Evolutionary conservation across 2,888 invertebrate species (phyloP).

Genomic region (Andrena minutula): DNA sequence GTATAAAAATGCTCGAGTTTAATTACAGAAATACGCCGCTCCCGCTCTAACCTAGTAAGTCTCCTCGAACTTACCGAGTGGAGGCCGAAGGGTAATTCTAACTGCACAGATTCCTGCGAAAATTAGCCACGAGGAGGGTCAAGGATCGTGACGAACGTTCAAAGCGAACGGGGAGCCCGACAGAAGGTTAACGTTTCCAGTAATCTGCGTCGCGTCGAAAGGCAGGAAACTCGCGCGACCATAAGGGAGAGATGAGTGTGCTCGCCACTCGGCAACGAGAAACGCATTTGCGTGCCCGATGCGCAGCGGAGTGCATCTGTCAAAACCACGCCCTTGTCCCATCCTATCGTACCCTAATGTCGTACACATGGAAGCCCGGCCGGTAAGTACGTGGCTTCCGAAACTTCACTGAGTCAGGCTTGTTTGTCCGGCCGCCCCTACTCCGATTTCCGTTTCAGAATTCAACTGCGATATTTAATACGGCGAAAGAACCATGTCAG

Average conservation of each 20-base stretch:
- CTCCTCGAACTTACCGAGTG: not conserved
- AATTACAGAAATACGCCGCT: constrained; percentile 33
- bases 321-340: constrained; percentile 77
- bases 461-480: not conserved
- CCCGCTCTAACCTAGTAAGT: not conserved
- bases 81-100: not conserved
- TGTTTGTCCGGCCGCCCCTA: not conserved
- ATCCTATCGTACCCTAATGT: constrained; percentile 47
- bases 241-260: constrained; percentile 12
- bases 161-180: not conserved
- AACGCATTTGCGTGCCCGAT: constrained; percentile 56
- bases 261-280: constrained; percentile 43
- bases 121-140: not conserved
- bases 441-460: not conserved
- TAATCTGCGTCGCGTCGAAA: not conserved
- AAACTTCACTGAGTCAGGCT: constrained; percentile 2
- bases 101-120: not conserved
- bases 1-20: constrained; percentile 14
- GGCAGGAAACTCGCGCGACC: not conserved
- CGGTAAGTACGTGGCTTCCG: constrained; percentile 16
- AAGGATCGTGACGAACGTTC: not conserved
- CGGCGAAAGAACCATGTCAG: too few relatives aligned
- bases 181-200: not conserved
- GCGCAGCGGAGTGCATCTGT: constrained; percentile 70
- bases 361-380: not conserved